Conservation (phyloP, 2,888 invertebrate genomes). For the Apodemia zela region DNA sequence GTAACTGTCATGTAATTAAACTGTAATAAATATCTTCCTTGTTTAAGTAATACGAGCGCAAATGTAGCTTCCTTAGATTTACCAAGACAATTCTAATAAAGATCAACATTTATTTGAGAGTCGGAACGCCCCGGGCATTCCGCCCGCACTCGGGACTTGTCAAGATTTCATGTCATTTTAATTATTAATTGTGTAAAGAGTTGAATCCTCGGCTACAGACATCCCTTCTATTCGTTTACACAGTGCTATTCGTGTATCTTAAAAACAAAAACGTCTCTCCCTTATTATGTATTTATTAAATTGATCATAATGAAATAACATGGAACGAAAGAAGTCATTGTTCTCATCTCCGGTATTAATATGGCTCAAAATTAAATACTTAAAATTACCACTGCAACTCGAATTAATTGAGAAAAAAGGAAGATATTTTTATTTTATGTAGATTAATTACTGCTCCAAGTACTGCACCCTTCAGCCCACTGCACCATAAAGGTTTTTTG, state of each 20-base stretch:
- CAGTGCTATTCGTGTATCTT: slow-evolving; percentile 26
- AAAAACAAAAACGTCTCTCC: slow-evolving; percentile 25
- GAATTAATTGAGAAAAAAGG: too few relatives aligned
- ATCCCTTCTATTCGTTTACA: slow-evolving; percentile 43
- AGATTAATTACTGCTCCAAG: too few relatives aligned
- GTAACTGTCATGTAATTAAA: neutral
- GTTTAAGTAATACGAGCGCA: slow-evolving; percentile 56
- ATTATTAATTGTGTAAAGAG: slow-evolving; percentile 76
- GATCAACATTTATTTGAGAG: slow-evolving; percentile 60
- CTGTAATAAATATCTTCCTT: slow-evolving; percentile 47
- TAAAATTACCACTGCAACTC: too few relatives aligned
- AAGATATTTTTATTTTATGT: too few relatives aligned
- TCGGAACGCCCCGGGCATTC: slow-evolving; percentile 40
- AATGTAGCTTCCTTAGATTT: slow-evolving; percentile 40
- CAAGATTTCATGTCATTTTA: slow-evolving; percentile 63
- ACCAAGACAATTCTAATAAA: slow-evolving; percentile 56
- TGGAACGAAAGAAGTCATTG: too few relatives aligned
- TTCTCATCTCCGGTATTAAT: too few relatives aligned
- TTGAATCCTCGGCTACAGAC: slow-evolving; percentile 40
- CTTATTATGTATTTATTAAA: slow-evolving; percentile 24
- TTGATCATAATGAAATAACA: neutral
- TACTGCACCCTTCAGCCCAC: too few relatives aligned
- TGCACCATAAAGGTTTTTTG: too few relatives aligned
- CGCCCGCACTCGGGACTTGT: slow-evolving; percentile 37
- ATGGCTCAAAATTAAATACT: too few relatives aligned